Conservation (phyloP, 2,113 vertebrate genomes). For the Tachycineta bicolor region DNA sequence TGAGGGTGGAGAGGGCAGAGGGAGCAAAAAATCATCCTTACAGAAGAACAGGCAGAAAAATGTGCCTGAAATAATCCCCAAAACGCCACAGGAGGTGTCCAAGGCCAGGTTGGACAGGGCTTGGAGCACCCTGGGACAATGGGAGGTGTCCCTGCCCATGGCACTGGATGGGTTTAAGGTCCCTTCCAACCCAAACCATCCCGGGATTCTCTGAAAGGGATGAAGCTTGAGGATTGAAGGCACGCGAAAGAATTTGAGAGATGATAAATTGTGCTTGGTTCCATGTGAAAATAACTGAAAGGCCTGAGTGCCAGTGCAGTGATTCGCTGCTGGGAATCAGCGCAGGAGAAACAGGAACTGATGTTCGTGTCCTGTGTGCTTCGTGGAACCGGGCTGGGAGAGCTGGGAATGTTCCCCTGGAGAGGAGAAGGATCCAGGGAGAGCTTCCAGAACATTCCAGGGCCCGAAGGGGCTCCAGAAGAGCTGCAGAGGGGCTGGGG, state of each 20-base stretch:
- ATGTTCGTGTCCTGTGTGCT: background rate
- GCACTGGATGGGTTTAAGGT: background rate
- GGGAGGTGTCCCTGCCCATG: background rate
- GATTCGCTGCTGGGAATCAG: background rate
- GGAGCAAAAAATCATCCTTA: background rate
- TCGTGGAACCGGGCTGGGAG: background rate
- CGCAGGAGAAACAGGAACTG: background rate
- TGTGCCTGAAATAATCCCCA: background rate
- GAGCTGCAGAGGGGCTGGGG: background rate
- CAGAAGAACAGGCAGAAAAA: rapidly evolving
- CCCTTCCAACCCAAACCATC: background rate
- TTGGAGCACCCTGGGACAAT: rapidly evolving
- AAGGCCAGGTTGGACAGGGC: background rate
- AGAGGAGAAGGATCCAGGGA: background rate
- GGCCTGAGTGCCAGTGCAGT: rapidly evolving
- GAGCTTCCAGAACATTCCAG: background rate
- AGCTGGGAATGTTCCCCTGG: background rate
- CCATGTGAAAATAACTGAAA: background rate
- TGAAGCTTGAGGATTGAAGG: background rate
- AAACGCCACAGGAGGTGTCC: background rate
- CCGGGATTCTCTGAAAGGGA: background rate
- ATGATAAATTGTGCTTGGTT: background rate
- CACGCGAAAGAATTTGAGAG: background rate
- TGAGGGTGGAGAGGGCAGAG: background rate
- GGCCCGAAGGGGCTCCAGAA: background rate